Conservation (phyloP, 2,888 invertebrate species). For the Argyresthia albistria region DNA sequence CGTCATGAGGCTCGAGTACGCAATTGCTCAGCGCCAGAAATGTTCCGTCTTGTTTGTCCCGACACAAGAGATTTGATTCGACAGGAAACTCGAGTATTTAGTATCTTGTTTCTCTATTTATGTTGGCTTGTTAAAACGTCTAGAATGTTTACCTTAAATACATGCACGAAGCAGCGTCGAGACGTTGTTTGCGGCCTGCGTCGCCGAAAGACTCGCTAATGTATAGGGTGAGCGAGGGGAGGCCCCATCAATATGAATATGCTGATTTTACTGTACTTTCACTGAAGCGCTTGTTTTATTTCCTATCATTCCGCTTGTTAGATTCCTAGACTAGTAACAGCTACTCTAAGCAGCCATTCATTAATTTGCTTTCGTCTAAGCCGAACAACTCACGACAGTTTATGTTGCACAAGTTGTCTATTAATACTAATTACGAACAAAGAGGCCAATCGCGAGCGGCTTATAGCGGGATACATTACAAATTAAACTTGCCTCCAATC, state of each 20-base stretch:
- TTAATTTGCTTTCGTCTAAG: neutral
- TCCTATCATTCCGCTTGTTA: too few species aligned
- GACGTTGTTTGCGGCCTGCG: constrained; percentile 45
- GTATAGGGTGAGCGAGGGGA: constrained; percentile 40
- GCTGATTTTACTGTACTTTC: constrained; percentile 33
- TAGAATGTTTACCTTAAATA: constrained; percentile 30
- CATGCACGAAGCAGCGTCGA: constrained; percentile 43
- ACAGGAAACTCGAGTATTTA: constrained; percentile 40
- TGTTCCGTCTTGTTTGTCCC: constrained; percentile 36
- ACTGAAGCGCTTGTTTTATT: too few species aligned
- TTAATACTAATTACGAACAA: constrained; percentile 71
- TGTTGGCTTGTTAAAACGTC: constrained; percentile 30
- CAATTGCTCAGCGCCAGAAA: constrained; percentile 20
- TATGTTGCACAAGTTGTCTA: constrained; percentile 46
- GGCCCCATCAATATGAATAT: constrained; percentile 55
- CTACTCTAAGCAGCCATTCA: neutral
- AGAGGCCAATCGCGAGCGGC: constrained; percentile 68
- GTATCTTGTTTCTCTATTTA: constrained; percentile 43
- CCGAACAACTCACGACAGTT: constrained; percentile 8
- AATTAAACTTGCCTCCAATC: constrained; percentile 70
- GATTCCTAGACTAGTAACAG: too few species aligned
- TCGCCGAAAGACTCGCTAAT: constrained; percentile 49
- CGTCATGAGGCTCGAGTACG: constrained; percentile 41
- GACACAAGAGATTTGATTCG: constrained; percentile 39
- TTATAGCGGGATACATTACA: constrained; percentile 71